phyloP scores from a whole-genome alignment of 2,888 invertebrate species.

The Euclidia mi region DNA sequence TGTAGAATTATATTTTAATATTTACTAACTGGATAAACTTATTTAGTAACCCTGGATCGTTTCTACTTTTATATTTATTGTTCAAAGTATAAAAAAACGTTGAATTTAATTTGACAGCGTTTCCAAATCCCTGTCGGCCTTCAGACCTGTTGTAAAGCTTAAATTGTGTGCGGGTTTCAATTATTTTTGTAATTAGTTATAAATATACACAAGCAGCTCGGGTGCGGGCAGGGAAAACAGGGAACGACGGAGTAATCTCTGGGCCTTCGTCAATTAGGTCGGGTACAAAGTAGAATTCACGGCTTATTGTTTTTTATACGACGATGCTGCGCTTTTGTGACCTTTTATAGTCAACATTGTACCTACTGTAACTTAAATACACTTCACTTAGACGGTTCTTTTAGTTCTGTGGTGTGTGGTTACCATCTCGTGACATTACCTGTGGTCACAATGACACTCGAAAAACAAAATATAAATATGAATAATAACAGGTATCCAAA shows the following conservation, averaged over 20 bases:
- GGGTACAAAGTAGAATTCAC: conserved; percentile 49
- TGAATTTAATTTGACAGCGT: too few relatives aligned
- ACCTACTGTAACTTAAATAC: conserved; percentile 44
- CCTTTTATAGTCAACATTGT: conserved; percentile 43
- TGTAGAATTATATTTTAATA: too few relatives aligned
- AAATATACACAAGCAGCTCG: conserved; percentile 33
- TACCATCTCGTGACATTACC: not conserved
- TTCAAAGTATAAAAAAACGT: too few relatives aligned
- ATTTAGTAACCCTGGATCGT: too few relatives aligned
- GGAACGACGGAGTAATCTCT: conserved; percentile 47
- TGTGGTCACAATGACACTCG: too few relatives aligned
- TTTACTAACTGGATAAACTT: too few relatives aligned
- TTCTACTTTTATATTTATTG: too few relatives aligned
- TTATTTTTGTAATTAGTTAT: conserved; percentile 34
- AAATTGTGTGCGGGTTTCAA: conserved; percentile 8
- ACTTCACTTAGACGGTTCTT: conserved; percentile 36
- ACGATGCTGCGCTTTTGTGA: conserved; percentile 48
- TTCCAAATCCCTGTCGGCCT: too few relatives aligned
- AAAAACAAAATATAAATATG: too few relatives aligned
- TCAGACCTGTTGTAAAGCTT: conserved; percentile 1
- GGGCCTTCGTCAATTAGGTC: conserved; percentile 53
- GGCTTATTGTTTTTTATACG: conserved; percentile 58
- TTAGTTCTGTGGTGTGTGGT: conserved; percentile 25
- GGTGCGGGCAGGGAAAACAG: conserved; percentile 19
- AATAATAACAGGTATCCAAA: too few relatives aligned